Evolutionary conservation across 2,888 invertebrate genomes (phyloP), one percentile per base, ranked within the genome.

Genomic region (Homarus gammarus): DNA sequence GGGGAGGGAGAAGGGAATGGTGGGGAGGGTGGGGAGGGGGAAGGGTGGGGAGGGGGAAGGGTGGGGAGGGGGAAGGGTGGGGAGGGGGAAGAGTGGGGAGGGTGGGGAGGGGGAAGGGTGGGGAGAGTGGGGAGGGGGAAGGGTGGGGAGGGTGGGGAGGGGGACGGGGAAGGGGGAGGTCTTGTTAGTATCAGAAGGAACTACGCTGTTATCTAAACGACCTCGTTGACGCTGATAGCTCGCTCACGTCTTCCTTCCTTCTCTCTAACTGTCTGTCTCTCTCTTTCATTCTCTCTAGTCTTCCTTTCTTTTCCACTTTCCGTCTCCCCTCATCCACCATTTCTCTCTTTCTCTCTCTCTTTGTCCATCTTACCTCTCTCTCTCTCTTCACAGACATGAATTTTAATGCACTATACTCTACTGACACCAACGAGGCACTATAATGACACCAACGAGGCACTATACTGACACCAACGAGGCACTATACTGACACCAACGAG

Each of bases 1-100:
- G 73, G n/a, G 73, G n/a, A n/a, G 73, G 49, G 51, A 51, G 31
- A 51, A 51, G 70, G n/a, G 68, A n/a, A n/a, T n/a, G n/a, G 27
- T 27, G 33, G 33, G 38, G 5, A 38, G 22, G 82, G 33, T 61
- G 40, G 27, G 6, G 68, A 70, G 27, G 36, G 81, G 31, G 81
- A 40, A 44, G 36, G 81, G 38, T 64, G 61, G 38, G 40, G 40
- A 61, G 36, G 31, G 78, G 12, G 61, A 36, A 61, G 33, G 36
- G n/a, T 22, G 56, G 33, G 44, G 2, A 12, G 75, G n/a, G 40
- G 40, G 27, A 49, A 75, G 44, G 0, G 15, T 27, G 75, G n/a
- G n/a, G n/a, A n/a, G n/a, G n/a, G n/a, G n/a, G 49, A 49, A 75
- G 44, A 0, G 15, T 27, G 75, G 73, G n/a, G 38, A 40, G 15